Evolutionary conservation across 2,797 vertebrate genomes (phyloP).

Genomic region (Pelodytes ibericus): DNA sequence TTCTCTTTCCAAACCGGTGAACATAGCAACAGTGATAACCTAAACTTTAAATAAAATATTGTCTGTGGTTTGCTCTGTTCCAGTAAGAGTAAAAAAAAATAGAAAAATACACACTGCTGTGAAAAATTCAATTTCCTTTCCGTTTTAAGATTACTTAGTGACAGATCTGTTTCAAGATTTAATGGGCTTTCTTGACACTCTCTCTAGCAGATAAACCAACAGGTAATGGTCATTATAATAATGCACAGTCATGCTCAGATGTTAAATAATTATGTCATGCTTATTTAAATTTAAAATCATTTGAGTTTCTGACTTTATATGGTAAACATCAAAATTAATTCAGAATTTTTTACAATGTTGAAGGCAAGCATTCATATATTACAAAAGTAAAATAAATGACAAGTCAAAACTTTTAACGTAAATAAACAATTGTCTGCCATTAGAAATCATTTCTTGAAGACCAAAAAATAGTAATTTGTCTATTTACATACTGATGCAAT

Average conservation of each 20-base stretch:
- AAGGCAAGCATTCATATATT: neutral
- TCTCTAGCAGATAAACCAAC: constrained; percentile 35
- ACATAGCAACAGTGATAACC: constrained; percentile 35
- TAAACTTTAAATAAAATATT: constrained; percentile 52
- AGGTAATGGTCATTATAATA: constrained; percentile 35
- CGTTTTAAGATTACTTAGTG: constrained; percentile 41
- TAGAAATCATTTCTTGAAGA: neutral
- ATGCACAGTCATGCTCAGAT: constrained; percentile 19
- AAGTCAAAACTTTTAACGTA: neutral
- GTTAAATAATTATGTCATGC: constrained; percentile 13
- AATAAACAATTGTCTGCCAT: neutral
- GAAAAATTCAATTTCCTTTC: constrained; percentile 47
- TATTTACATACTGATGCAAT: constrained; percentile 4
- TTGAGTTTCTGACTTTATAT: neutral
- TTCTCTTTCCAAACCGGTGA: constrained; percentile 17
- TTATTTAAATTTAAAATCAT: constrained; percentile 6
- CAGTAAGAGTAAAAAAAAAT: constrained; percentile 15
- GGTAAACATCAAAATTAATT: neutral
- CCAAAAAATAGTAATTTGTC: neutral
- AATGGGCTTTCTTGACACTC: constrained; percentile 35
- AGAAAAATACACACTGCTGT: constrained; percentile 15
- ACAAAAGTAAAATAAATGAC: neutral
- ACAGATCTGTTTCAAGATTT: constrained; percentile 49
- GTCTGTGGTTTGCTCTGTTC: constrained; percentile 15
- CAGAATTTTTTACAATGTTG: neutral